These are phyloP conservation scores for Drosophila melanogaster DNA, from an alignment of 1,140 invertebrate genomes.

Conservation along the genomic window DNA sequence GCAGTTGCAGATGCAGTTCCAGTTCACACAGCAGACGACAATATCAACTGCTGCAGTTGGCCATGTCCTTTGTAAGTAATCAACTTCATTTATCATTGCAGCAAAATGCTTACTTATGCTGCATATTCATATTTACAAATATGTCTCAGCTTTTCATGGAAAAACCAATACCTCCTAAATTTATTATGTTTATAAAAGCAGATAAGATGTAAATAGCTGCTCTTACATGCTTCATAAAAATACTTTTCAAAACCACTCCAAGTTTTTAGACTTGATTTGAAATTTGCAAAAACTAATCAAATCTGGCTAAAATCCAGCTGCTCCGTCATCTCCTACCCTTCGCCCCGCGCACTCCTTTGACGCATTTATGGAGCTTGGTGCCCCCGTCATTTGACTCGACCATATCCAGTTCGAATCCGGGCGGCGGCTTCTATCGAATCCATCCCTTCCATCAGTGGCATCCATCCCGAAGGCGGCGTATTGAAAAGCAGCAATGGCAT, in stretches of 20 bases:
- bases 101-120: background rate
- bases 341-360: slow-evolving; percentile 39
- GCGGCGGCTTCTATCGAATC: slow-evolving; percentile 12
- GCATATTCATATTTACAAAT: no score
- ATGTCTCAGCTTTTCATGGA: no score
- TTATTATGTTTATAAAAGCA: no score
- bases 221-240: no score
- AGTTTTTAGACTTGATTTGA: no score
- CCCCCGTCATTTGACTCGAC: slow-evolving; percentile 1
- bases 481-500: slow-evolving; percentile 78
- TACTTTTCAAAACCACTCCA: no score
- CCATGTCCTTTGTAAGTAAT: background rate
- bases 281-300: background rate
- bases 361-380: slow-evolving; percentile 39
- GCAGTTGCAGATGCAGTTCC: slow-evolving; percentile 6
- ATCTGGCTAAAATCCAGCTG: background rate
- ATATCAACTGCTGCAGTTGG: background rate
- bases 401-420: slow-evolving; percentile 34
- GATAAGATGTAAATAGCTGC: no score
- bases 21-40: background rate
- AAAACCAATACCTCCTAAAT: no score
- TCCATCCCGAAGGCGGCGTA: slow-evolving; percentile 50
- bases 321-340: slow-evolving; percentile 1
- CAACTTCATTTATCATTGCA: background rate
- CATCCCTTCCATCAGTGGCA: slow-evolving; percentile 16